Evolutionary conservation across 2,113 vertebrate species (phyloP).

Genomic region (Peromyscus polionotus): DNA sequence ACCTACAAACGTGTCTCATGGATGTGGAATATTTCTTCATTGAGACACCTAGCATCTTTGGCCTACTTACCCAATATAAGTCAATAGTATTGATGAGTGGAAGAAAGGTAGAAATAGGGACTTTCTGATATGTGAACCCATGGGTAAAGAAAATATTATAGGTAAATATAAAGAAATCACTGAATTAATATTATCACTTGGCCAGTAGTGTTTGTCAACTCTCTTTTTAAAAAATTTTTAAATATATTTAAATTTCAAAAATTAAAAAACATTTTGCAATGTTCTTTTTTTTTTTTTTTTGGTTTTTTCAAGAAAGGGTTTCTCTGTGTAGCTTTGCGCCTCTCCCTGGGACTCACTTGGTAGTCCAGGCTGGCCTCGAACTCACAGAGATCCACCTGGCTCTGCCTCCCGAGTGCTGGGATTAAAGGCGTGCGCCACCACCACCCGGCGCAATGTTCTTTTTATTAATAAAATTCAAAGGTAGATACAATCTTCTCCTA

Average conservation of each 20-base stretch:
- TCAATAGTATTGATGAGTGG: background rate
- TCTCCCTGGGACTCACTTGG: too few species aligned
- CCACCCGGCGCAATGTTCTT: background rate
- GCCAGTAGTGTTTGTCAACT: background rate
- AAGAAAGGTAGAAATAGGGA: background rate
- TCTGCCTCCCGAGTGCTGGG: too few species aligned
- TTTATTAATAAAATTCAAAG: constrained; percentile 42
- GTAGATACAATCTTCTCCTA: background rate
- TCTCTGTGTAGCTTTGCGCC: too few species aligned
- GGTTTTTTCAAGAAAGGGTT: too few species aligned
- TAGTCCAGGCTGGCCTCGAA: too few species aligned
- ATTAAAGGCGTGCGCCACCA: too few species aligned
- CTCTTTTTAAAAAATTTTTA: background rate
- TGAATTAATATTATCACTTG: background rate
- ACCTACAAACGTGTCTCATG: background rate
- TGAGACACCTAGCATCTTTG: background rate
- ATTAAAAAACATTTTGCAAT: background rate
- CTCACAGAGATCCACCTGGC: too few species aligned
- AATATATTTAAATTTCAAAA: background rate
- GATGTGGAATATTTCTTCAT: background rate
- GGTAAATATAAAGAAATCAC: background rate
- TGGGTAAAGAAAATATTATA: background rate
- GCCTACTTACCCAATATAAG: background rate
- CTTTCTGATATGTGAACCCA: background rate
- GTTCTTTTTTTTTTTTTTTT: too few species aligned